phyloP scores from a whole-genome alignment of 2,113 vertebrate genomes.

The Laticauda colubrina region DNA sequence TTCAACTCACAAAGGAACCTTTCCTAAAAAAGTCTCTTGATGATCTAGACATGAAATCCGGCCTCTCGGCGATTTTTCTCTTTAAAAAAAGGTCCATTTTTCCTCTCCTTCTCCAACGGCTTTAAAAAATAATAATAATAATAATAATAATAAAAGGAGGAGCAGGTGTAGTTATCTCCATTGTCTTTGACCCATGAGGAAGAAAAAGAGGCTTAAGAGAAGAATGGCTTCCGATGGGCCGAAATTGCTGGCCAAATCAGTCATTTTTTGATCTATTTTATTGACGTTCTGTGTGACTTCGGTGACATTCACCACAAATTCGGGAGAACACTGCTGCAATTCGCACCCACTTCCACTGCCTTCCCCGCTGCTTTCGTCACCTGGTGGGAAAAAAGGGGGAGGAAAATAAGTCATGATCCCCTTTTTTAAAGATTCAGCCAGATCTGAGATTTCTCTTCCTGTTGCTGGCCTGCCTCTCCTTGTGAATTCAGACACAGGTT shows the following conservation, averaged over 20 bases:
- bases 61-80: constrained; percentile 58
- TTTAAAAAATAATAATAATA: not conserved
- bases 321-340: constrained; percentile 72
- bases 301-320: constrained; percentile 82
- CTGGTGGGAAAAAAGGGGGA: constrained; percentile 55
- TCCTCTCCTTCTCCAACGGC: not conserved
- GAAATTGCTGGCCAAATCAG: constrained; percentile 33
- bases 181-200: constrained; percentile 72
- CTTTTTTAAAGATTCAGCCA: not conserved
- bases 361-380: constrained; percentile 82
- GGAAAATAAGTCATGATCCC: not conserved
- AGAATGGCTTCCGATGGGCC: constrained; percentile 59
- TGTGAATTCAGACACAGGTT: not conserved
- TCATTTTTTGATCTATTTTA: constrained; percentile 54
- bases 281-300: constrained; percentile 58
- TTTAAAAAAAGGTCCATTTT: constrained; percentile 59
- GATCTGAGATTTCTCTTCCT: not conserved
- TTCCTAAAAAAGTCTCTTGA: constrained; percentile 70
- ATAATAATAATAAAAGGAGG: not conserved
- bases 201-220: constrained; percentile 59
- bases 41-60: constrained; percentile 76
- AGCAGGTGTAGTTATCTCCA: constrained; percentile 76
- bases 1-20: constrained; percentile 70
- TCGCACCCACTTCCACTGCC: constrained; percentile 93
- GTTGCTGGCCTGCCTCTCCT: not conserved